These are phyloP conservation scores for Glareola pratincola DNA, from an alignment of 2,113 vertebrate species.

Conservation along the genomic window DNA sequence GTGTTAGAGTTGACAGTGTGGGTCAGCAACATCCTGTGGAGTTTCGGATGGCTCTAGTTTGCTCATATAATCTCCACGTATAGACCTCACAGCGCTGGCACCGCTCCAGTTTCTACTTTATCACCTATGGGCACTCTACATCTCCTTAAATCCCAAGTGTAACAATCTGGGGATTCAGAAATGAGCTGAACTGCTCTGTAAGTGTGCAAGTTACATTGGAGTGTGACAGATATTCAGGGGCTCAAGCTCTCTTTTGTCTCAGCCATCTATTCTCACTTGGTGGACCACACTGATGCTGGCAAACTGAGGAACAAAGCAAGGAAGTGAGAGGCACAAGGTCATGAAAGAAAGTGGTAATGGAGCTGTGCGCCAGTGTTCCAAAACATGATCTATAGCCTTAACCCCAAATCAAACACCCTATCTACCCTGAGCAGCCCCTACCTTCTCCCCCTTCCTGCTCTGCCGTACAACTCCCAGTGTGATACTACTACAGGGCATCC, in stretches of 20 bases:
- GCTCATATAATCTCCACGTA: background rate
- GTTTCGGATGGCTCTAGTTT: background rate
- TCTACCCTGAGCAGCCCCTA: background rate
- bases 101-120: background rate
- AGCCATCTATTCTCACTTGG: background rate
- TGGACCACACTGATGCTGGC: background rate
- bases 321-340: background rate
- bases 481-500: slow-evolving; percentile 6
- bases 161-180: background rate
- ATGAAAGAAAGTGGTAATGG: background rate
- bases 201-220: background rate
- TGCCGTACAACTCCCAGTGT: background rate
- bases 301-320: background rate
- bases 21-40: no score
- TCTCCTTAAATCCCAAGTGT: background rate
- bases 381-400: background rate
- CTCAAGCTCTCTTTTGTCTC: background rate
- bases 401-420: background rate
- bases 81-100: background rate
- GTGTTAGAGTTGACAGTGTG: background rate
- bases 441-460: background rate
- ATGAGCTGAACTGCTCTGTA: background rate
- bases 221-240: background rate
- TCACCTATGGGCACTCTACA: background rate
- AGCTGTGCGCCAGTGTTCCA: background rate